Percentiles rank a stretch among this genome's conserved stretches.
Evolutionary conservation across 2,113 vertebrate genomes (phyloP).

Genomic region (Triplophysa rosa): DNA sequence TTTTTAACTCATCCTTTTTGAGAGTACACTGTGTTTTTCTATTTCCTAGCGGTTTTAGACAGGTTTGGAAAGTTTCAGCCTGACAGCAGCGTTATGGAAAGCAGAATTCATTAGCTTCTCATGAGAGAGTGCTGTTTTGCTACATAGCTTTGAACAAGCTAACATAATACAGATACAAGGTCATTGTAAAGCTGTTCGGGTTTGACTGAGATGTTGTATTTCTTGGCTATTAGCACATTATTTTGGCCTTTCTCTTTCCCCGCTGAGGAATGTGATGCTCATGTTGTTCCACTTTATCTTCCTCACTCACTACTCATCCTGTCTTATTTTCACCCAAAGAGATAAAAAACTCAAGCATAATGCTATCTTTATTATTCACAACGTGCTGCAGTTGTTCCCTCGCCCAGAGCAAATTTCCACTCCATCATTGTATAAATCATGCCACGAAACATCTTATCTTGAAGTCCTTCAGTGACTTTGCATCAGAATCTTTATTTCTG

Average conservation of each 20-base stretch:
- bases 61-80: no score
- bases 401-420: conserved; percentile 32
- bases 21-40: no score
- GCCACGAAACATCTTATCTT: conserved; percentile 45
- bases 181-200: no score
- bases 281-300: background rate
- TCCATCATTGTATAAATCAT: conserved; percentile 51
- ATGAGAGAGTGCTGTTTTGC: no score
- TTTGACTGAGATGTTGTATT: no score
- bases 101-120: no score
- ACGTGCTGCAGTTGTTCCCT: conserved; percentile 32
- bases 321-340: conserved; percentile 33
- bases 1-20: no score
- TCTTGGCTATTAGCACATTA: background rate
- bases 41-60: no score
- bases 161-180: no score
- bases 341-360: conserved; percentile 38
- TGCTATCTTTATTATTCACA: conserved; percentile 47
- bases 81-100: no score
- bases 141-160: no score
- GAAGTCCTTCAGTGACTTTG: conserved; percentile 47
- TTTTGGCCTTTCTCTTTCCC: background rate
- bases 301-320: background rate
- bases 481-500: conserved; percentile 46
- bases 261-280: background rate